phyloP scores from a whole-genome alignment of 2,888 invertebrate genomes.

The Polymixis lichenea region DNA sequence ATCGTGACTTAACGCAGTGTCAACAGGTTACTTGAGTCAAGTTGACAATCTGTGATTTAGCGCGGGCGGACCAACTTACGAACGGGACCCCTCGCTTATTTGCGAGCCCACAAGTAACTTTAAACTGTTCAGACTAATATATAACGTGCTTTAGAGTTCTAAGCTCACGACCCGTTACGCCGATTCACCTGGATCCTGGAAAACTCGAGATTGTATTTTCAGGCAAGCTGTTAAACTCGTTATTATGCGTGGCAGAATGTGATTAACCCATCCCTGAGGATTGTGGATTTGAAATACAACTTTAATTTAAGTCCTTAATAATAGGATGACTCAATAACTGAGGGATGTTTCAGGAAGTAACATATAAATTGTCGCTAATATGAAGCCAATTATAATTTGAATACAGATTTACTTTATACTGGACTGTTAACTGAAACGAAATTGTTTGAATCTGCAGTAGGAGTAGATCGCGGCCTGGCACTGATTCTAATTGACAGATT shows the following conservation, averaged over 20 bases:
- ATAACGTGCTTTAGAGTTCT: conserved; percentile 81
- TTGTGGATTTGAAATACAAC: conserved; percentile 52
- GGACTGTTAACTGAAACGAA: background rate
- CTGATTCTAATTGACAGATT: background rate
- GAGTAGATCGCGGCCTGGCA: background rate
- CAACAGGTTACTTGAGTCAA: conserved; percentile 89
- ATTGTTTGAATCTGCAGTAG: background rate
- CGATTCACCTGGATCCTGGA: conserved; percentile 76
- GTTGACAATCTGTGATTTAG: conserved; percentile 88
- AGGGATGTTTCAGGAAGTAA: conserved; percentile 12
- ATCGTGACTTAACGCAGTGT: conserved; percentile 82
- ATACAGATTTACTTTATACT: conserved; percentile 13
- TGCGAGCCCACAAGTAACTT: conserved; percentile 85
- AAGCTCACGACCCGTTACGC: conserved; percentile 75
- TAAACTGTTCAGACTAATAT: conserved; percentile 85
- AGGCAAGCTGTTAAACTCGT: conserved; percentile 63
- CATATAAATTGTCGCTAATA: conserved; percentile 16
- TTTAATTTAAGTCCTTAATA: conserved; percentile 49
- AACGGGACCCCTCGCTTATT: conserved; percentile 83
- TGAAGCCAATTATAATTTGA: conserved; percentile 29
- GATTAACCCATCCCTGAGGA: conserved; percentile 55
- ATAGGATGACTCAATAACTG: conserved; percentile 42
- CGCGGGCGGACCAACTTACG: conserved; percentile 81
- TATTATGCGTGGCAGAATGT: conserved; percentile 54
- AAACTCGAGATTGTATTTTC: conserved; percentile 71